Evolutionary conservation across 2,888 invertebrate species (phyloP).

Genomic region (Nomada goodeniana): DNA sequence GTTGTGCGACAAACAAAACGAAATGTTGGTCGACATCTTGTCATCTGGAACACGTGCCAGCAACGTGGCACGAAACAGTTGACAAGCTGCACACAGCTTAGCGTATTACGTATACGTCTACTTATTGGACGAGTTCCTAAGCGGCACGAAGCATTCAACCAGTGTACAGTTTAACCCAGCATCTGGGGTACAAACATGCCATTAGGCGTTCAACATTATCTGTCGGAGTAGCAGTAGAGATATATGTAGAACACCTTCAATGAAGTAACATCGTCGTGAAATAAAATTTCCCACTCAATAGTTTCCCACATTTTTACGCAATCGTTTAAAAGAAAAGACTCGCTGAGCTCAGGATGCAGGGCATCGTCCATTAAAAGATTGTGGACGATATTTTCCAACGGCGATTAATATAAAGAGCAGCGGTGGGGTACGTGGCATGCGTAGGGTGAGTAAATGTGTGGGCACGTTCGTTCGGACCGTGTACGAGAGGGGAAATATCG

Average conservation of each 20-base stretch:
- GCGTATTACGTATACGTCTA: conserved; percentile 17
- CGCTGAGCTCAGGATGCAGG: background rate
- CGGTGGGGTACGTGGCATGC: conserved; percentile 40
- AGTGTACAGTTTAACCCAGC: background rate
- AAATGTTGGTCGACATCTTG: conserved; percentile 1
- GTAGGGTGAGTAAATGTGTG: conserved; percentile 50
- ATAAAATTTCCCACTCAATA: no score
- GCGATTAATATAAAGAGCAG: conserved; percentile 30
- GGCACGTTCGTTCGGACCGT: conserved; percentile 28
- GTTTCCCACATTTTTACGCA: no score
- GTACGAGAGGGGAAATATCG: conserved; percentile 57
- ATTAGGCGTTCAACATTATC: background rate
- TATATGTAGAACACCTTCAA: no score
- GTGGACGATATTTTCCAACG: background rate
- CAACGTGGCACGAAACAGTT: conserved; percentile 20
- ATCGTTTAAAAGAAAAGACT: background rate
- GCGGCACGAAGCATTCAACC: background rate
- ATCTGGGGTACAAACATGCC: background rate
- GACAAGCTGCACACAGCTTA: conserved; percentile 23
- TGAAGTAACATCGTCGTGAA: no score
- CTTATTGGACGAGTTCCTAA: background rate
- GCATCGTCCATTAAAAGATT: background rate
- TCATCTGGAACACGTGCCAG: conserved; percentile 15
- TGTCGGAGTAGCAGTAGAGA: background rate
- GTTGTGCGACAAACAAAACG: background rate